A percentile compares a stretch with the other conserved stretches of the same genome.
These are phyloP conservation scores for Nephrotoma flavescens DNA, from an alignment of 2,888 invertebrate species.

Conservation along the genomic window DNA sequence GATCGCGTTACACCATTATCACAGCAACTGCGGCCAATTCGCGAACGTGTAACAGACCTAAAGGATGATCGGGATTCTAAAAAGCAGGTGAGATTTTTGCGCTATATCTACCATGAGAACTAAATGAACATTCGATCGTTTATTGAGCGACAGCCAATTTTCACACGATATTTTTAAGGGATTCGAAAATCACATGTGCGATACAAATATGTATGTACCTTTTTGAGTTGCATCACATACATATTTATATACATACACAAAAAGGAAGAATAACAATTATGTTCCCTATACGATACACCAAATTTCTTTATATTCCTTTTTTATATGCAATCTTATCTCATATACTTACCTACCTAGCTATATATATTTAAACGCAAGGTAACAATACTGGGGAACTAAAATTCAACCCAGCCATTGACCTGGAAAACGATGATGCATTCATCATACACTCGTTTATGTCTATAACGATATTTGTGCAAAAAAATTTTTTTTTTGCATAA, in stretches of 20 bases:
- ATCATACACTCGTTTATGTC: neutral
- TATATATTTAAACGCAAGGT: neutral
- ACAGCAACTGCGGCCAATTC: constrained; percentile 13
- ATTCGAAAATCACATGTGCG: neutral
- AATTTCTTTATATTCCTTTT: neutral
- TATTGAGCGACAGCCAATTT: neutral
- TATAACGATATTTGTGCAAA: neutral
- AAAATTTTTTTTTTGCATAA: neutral
- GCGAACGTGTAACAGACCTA: constrained; percentile 13
- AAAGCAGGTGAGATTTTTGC: constrained; percentile 13
- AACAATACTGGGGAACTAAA: neutral
- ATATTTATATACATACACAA: neutral
- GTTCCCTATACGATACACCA: neutral
- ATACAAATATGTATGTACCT: neutral
- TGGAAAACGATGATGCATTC: neutral
- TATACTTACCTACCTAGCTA: neutral
- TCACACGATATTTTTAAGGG: constrained; percentile 1
- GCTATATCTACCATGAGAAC: neutral
- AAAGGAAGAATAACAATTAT: neutral
- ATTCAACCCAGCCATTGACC: neutral
- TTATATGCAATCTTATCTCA: neutral
- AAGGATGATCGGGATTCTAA: constrained; percentile 15
- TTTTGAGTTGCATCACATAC: neutral
- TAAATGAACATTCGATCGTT: neutral
- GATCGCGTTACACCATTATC: constrained; percentile 14